Percentiles rank a stretch among this genome's conserved stretches.
phyloP scores from a whole-genome alignment of 1,140 invertebrate genomes.

The Brachionus koreanus region DNA sequence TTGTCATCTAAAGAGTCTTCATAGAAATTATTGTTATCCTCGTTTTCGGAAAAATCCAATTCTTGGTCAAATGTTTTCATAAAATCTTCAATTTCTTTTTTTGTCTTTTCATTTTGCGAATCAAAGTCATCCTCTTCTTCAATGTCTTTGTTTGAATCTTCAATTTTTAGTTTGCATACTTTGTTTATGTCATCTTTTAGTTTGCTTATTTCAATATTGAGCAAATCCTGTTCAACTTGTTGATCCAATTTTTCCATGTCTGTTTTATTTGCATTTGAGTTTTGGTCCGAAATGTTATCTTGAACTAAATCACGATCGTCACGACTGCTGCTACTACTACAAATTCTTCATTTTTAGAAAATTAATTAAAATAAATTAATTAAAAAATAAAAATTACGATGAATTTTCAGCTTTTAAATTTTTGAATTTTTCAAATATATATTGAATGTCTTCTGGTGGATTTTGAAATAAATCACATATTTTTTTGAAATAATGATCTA shows the following conservation, averaged over 20 bases:
- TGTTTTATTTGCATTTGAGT: background rate
- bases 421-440: background rate
- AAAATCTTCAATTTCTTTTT: conserved; percentile 19
- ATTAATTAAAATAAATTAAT: background rate
- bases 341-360: background rate
- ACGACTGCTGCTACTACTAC: background rate
- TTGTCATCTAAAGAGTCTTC: conserved; percentile 17
- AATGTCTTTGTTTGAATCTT: background rate
- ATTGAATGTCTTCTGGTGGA: conserved; percentile 23
- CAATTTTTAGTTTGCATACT: background rate
- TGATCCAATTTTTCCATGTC: background rate
- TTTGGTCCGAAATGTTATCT: background rate
- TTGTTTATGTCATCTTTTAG: conserved; percentile 13
- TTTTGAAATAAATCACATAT: conserved; percentile 9
- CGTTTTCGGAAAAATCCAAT: conserved; percentile 4
- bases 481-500: conserved; percentile 25
- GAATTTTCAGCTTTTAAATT: conserved; percentile 9
- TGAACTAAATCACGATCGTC: background rate
- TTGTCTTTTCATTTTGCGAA: background rate
- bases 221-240: background rate
- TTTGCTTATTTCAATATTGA: conserved; percentile 10
- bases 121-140: background rate
- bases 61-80: conserved; percentile 16
- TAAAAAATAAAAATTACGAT: background rate
- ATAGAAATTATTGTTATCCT: background rate